Conservation (phyloP, 2,113 vertebrate genomes). For the Ardeotis arabs region DNA sequence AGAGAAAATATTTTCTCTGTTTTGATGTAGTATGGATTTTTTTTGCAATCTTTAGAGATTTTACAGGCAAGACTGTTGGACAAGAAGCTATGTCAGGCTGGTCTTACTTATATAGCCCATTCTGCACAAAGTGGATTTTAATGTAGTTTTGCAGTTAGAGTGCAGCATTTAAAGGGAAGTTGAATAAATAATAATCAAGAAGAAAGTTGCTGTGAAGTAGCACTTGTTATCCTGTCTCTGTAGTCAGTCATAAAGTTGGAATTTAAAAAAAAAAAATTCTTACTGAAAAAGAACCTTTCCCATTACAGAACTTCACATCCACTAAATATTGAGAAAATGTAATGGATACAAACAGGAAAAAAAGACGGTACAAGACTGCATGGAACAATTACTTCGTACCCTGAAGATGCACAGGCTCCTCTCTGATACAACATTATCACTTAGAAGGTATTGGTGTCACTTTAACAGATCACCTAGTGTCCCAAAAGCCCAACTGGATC, state of each 20-base stretch:
- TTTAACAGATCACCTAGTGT: not conserved
- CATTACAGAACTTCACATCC: not conserved
- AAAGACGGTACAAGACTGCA: not conserved
- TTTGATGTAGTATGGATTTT: not conserved
- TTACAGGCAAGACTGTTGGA: not conserved
- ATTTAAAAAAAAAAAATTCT: not conserved
- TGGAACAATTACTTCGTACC: not conserved
- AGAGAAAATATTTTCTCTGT: not conserved
- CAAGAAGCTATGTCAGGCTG: not conserved
- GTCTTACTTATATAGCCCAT: not conserved
- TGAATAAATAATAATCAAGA: not conserved
- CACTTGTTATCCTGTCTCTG: not conserved
- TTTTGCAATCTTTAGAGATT: not conserved
- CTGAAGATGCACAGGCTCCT: not conserved
- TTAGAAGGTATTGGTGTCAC: not conserved
- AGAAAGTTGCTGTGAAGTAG: not conserved
- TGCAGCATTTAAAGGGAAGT: not conserved
- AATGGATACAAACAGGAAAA: not conserved
- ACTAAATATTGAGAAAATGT: not conserved
- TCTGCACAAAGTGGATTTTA: not conserved
- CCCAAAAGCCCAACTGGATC: not conserved
- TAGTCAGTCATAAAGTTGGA: not conserved
- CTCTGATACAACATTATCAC: not conserved
- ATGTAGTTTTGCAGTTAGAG: not conserved
- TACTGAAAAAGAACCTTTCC: not conserved